These are phyloP conservation scores for Drosophila ficusphila DNA, from an alignment of 1,140 invertebrate species.

Conservation along the genomic window DNA sequence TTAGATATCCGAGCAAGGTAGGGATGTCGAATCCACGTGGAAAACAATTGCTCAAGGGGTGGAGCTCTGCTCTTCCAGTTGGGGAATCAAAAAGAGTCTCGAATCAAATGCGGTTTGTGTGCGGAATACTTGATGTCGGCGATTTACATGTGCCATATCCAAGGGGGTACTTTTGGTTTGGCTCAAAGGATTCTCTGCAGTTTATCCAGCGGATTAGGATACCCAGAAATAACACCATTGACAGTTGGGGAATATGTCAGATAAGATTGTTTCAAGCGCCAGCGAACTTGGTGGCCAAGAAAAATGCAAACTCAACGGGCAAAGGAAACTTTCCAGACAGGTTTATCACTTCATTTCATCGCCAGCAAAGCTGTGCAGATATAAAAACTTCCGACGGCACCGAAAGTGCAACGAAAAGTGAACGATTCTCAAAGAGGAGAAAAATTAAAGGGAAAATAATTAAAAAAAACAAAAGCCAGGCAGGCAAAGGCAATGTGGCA, in stretches of 20 bases:
- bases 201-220: conserved; percentile 7
- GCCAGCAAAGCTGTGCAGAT: conserved; percentile 37
- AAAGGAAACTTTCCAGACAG: conserved; percentile 76
- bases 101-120: conserved; percentile 52
- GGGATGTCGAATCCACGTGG: conserved; percentile 19
- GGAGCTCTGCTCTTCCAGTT: conserved; percentile 24
- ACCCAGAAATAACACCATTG: conserved; percentile 33
- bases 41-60: conserved; percentile 7
- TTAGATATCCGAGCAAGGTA: conserved; percentile 19
- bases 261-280: conserved; percentile 40
- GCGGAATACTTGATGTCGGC: conserved; percentile 57
- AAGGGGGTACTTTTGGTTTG: neutral
- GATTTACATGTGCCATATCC: conserved; percentile 54
- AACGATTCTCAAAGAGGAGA: conserved; percentile 41
- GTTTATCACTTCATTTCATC: conserved; percentile 80
- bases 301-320: conserved; percentile 55
- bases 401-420: conserved; percentile 26
- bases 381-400: conserved; percentile 51
- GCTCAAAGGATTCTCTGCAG: conserved; percentile 13
- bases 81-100: conserved; percentile 34
- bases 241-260: conserved; percentile 36
- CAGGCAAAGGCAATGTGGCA: conserved; percentile 6
- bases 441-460: conserved; percentile 62
- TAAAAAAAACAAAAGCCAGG: conserved; percentile 68
- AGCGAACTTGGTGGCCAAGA: conserved; percentile 33